Percentiles rank a stretch among this genome's conserved stretches.
phyloP scores from a whole-genome alignment of 1,140 invertebrate genomes.

The Metaphire vulgaris region DNA sequence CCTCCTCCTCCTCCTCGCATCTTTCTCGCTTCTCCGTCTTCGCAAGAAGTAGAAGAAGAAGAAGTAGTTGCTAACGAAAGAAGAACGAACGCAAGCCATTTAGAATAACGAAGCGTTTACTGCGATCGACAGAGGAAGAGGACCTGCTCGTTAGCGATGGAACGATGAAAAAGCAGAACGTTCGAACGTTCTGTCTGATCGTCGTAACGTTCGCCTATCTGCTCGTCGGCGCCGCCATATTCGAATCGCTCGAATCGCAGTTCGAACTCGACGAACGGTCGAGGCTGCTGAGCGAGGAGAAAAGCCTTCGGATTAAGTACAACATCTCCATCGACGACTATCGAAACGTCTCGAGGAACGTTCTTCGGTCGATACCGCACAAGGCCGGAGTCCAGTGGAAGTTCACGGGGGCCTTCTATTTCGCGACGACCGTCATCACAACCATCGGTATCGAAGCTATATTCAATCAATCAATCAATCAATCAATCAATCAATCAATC shows the following conservation, averaged over 20 bases:
- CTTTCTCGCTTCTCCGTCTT: no score
- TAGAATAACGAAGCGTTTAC: no score
- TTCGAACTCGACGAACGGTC: slow-evolving; percentile 82
- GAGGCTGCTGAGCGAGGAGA: slow-evolving; percentile 68
- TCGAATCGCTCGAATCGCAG: slow-evolving; percentile 94
- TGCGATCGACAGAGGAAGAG: no score
- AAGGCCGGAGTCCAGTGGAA: slow-evolving; percentile 91
- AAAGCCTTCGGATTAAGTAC: slow-evolving; percentile 75
- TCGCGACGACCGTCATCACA: slow-evolving; percentile 93
- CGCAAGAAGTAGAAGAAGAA: no score
- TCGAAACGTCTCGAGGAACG: slow-evolving; percentile 76
- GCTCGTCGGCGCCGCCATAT: slow-evolving; percentile 94
- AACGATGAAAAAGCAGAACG: slow-evolving; percentile 98
- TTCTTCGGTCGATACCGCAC: slow-evolving; percentile 92
- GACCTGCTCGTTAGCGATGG: no score
- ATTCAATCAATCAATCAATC: background rate
- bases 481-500: no score
- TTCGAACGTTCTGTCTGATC: slow-evolving; percentile 93
- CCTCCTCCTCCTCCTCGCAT: no score
- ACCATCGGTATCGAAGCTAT: slow-evolving; percentile 72
- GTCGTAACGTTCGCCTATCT: slow-evolving; percentile 99
- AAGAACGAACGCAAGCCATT: no score
- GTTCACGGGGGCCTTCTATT: slow-evolving; percentile 89
- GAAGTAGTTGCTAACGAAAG: no score
- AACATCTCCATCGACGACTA: slow-evolving; percentile 91